Conservation (phyloP, 2,888 invertebrate genomes). For the Drosophila recens region DNA sequence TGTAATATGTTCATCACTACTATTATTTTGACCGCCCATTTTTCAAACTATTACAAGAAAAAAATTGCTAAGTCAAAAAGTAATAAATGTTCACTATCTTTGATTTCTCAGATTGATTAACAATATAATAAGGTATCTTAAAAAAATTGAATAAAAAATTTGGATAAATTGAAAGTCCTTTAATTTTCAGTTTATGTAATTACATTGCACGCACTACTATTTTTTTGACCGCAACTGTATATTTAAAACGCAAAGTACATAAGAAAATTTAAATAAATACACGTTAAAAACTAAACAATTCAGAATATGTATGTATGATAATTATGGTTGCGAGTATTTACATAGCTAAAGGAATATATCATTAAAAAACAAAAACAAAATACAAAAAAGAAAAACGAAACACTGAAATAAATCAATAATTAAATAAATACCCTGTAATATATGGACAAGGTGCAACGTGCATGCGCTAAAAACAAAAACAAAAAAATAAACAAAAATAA, state of each 20-base stretch:
- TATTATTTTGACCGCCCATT: too few relatives aligned
- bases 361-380: slow-evolving; percentile 12
- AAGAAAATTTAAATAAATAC: slow-evolving; percentile 3
- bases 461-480: slow-evolving; percentile 36
- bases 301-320: slow-evolving; percentile 50
- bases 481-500: slow-evolving; percentile 13
- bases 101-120: too few relatives aligned
- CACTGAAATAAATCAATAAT: slow-evolving; percentile 3
- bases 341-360: slow-evolving; percentile 52
- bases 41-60: too few relatives aligned
- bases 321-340: slow-evolving; percentile 61
- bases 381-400: slow-evolving; percentile 1
- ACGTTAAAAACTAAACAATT: slow-evolving; percentile 32
- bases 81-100: too few relatives aligned
- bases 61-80: too few relatives aligned
- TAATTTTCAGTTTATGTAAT: too few relatives aligned
- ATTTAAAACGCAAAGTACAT: slow-evolving; percentile 18
- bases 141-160: too few relatives aligned
- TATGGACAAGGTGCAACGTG: slow-evolving; percentile 45
- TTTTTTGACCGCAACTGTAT: too few relatives aligned
- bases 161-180: too few relatives aligned
- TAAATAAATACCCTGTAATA: slow-evolving; percentile 48
- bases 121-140: too few relatives aligned
- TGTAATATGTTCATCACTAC: too few relatives aligned
- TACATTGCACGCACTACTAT: too few relatives aligned